Evolutionary conservation across 23 tunicate species (phyloP).

Genomic region (Halocynthia aurantium): DNA sequence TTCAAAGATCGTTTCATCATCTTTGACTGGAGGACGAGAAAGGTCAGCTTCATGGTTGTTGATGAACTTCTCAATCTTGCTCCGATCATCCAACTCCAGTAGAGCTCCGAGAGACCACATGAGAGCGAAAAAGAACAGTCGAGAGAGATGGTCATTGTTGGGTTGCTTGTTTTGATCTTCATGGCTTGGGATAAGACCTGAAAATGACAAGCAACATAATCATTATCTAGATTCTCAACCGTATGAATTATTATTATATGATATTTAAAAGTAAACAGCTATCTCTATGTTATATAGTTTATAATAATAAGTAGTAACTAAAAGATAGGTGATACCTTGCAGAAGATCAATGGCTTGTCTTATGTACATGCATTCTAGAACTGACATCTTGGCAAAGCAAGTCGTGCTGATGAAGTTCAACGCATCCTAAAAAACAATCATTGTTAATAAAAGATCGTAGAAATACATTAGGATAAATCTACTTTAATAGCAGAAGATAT

Average conservation of each 20-base stretch:
- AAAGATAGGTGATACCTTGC: slow-evolving; percentile 41
- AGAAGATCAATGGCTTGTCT: slow-evolving; percentile 96
- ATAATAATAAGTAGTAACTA: background rate
- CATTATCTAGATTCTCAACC: background rate
- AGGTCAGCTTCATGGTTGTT: slow-evolving; percentile 37
- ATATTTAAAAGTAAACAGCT: background rate
- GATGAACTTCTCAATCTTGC: slow-evolving; percentile 83
- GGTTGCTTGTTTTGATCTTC: slow-evolving; percentile 65
- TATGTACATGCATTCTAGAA: slow-evolving; percentile 99
- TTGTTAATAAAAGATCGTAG: background rate
- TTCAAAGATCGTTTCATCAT: slow-evolving; percentile 97
- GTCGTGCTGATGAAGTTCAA: slow-evolving; percentile 45
- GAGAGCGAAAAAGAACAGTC: slow-evolving; percentile 84
- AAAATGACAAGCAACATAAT: background rate
- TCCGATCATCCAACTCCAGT: slow-evolving; percentile 95
- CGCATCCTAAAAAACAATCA: slow-evolving; percentile 31
- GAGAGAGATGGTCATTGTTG: slow-evolving; percentile 51
- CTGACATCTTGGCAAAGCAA: slow-evolving; percentile 79
- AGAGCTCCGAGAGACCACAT: slow-evolving; percentile 99
- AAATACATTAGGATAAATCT: background rate
- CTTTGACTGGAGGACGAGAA: slow-evolving; percentile 65
- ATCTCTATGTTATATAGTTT: background rate
- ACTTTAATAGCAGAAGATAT: background rate
- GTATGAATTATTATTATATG: background rate
- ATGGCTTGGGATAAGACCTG: slow-evolving; percentile 88